A percentile compares a stretch with the other conserved stretches of the same genome.
These are phyloP conservation scores for Caenorhabditis sp. DNA, from an alignment of 2,888 invertebrate genomes.

Conservation along the genomic window DNA sequence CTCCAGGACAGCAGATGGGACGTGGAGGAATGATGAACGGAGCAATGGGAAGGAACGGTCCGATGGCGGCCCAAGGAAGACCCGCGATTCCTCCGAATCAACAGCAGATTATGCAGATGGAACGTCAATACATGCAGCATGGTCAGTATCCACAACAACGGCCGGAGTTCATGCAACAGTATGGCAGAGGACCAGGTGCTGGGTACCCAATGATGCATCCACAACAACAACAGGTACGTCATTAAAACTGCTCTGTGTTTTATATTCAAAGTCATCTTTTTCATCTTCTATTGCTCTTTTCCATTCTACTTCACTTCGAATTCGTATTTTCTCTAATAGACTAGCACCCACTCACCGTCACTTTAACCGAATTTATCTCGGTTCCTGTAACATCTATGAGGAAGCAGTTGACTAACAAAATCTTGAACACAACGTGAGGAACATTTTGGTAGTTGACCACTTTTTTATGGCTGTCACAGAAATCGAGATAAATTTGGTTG, in stretches of 20 bases:
- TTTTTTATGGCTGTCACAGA: no score
- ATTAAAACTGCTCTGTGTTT: neutral
- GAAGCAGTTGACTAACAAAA: no score
- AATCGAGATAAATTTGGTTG: no score
- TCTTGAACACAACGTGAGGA: no score
- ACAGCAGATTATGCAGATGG: constrained; percentile 63
- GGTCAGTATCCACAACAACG: constrained; percentile 47
- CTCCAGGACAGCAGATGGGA: constrained; percentile 54
- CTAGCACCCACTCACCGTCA: no score
- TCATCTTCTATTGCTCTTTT: no score
- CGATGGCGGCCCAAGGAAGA: constrained; percentile 53
- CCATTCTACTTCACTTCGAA: no score
- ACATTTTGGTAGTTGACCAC: no score
- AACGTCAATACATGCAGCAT: constrained; percentile 45
- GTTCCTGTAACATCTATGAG: no score
- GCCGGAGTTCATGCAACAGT: constrained; percentile 60
- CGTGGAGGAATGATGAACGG: constrained; percentile 67
- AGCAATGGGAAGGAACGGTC: constrained; percentile 42
- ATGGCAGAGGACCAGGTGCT: constrained; percentile 60
- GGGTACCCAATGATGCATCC: constrained; percentile 64
- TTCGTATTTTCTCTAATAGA: no score
- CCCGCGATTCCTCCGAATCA: constrained; percentile 46
- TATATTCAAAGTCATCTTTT: neutral
- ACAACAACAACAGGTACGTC: constrained; percentile 44
- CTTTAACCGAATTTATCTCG: no score